phyloP scores from a whole-genome alignment of 2,113 vertebrate genomes.

The Trachemys scripta region DNA sequence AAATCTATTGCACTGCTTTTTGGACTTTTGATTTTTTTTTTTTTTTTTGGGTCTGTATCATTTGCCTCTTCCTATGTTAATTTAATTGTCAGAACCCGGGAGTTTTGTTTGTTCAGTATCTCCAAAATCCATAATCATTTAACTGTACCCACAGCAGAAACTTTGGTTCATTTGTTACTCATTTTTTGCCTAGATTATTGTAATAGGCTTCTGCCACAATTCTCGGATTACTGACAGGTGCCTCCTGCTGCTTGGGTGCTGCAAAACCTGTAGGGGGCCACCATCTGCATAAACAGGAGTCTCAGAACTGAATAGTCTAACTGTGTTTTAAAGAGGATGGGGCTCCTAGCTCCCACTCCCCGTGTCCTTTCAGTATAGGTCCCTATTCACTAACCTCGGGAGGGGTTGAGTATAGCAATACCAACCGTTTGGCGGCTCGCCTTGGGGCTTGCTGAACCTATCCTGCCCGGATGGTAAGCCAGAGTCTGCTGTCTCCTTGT shows the following conservation, averaged over 20 bases:
- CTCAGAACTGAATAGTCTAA: neutral
- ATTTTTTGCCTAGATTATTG: conserved; percentile 50
- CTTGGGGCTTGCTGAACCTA: neutral
- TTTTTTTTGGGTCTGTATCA: neutral
- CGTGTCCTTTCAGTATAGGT: neutral
- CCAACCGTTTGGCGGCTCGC: neutral
- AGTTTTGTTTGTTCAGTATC: neutral
- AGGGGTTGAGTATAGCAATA: neutral
- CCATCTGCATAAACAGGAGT: neutral
- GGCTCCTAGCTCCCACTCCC: neutral
- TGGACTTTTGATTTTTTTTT: neutral
- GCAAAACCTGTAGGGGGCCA: neutral
- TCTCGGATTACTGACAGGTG: neutral
- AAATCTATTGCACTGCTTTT: neutral
- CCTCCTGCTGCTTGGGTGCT: neutral
- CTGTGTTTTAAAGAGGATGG: neutral
- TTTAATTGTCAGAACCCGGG: conserved; percentile 12
- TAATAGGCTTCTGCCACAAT: conserved; percentile 1
- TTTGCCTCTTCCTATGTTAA: neutral
- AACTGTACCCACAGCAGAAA: neutral
- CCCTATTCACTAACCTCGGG: neutral
- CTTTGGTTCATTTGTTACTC: conserved; percentile 62
- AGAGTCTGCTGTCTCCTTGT: neutral
- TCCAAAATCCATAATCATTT: neutral
- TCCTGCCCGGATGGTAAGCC: neutral